Evolutionary conservation across 2,113 vertebrate species (phyloP).

Genomic region (Potamarius usumacintae): DNA sequence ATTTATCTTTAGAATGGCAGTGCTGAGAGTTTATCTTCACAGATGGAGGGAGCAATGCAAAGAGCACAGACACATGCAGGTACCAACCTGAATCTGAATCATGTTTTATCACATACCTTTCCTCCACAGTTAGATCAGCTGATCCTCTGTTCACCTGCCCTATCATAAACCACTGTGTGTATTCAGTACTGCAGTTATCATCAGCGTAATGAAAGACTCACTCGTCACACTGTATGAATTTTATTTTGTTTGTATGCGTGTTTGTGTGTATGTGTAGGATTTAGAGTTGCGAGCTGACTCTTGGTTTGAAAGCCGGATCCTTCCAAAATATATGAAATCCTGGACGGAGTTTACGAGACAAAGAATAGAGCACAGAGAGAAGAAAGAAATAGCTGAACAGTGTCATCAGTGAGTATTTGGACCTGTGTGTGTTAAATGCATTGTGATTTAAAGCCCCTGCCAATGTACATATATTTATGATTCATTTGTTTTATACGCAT

Average conservation of each 20-base stretch:
- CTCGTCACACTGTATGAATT: not conserved
- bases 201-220: not conserved
- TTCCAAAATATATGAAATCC: constrained; percentile 62
- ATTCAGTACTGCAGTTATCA: not conserved
- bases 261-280: constrained; percentile 53
- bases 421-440: not conserved
- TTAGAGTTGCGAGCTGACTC: constrained; percentile 61
- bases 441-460: not conserved
- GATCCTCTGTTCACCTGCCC: not conserved
- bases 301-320: constrained; percentile 58
- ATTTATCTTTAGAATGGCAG: constrained; percentile 51
- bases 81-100: constrained; percentile 35
- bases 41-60: constrained; percentile 62
- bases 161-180: not conserved
- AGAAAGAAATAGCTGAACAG: constrained; percentile 53
- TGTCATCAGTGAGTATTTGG: constrained; percentile 60
- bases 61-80: constrained; percentile 61
- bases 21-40: constrained; percentile 59
- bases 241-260: not conserved
- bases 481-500: not conserved
- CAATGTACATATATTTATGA: not conserved
- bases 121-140: not conserved
- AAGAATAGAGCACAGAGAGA: constrained; percentile 56
- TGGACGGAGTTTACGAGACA: constrained; percentile 72
- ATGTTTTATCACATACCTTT: not conserved